These are phyloP conservation scores for Zootermopsis nevadensis DNA, from an alignment of 2,888 invertebrate species.

Conservation along the genomic window DNA sequence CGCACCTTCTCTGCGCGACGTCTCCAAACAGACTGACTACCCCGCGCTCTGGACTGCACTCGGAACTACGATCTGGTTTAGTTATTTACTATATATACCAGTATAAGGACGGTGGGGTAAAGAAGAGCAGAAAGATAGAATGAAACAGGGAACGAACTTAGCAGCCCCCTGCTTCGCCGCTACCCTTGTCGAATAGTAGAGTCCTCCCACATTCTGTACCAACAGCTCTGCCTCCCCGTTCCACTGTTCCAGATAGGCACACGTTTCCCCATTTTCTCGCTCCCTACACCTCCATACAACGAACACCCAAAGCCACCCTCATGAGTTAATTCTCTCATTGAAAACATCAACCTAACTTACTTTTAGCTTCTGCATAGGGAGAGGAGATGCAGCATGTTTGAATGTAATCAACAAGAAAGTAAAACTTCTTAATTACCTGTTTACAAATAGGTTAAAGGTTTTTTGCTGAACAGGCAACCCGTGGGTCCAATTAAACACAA, in stretches of 20 bases:
- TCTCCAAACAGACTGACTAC: slow-evolving; percentile 1
- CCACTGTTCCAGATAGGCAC: neutral
- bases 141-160: slow-evolving; percentile 27
- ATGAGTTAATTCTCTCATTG: slow-evolving; percentile 11
- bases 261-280: neutral
- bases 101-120: neutral
- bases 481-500: no score
- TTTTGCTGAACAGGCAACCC: no score
- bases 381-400: no score
- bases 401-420: no score
- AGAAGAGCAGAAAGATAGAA: slow-evolving; percentile 1
- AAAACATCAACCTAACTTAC: slow-evolving; percentile 8
- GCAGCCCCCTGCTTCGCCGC: neutral
- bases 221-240: neutral
- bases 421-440: no score
- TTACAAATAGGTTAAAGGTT: no score
- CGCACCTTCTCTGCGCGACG: neutral
- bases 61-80: neutral
- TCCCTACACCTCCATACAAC: slow-evolving; percentile 27
- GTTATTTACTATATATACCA: neutral
- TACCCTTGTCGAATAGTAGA: neutral
- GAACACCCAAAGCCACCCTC: slow-evolving; percentile 29
- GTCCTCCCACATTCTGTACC: slow-evolving; percentile 12
- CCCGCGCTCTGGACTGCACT: neutral
- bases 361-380: no score